Evolutionary conservation across 2,888 invertebrate genomes (phyloP), one percentile per base, ranked within the genome.

Genomic region (Nephrotoma appendiculata): DNA sequence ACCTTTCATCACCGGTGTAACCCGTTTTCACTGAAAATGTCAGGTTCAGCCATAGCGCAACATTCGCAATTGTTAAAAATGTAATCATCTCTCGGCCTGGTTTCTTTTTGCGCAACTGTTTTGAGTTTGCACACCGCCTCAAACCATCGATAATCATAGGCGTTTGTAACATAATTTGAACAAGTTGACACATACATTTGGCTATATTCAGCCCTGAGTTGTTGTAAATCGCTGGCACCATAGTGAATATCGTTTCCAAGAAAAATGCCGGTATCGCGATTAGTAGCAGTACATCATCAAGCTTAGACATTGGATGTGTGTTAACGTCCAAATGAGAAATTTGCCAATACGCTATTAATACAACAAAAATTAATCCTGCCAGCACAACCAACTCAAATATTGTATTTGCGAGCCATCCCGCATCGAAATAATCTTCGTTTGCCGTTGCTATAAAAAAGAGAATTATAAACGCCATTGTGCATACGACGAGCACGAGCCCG

Each of bases 41-140:
- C 90, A 95, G 94, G 89, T 94, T 93, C 86, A 96, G 93, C 96
- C 96, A 96, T 92, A 96, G 93, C 84, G 95, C 95, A 6, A 96
- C 94, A 90, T 96, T 96, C 88, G 94, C 93, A 87, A 96, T 95
- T 41, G 96, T 93, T 71, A 96, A 92, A 91, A 96, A 96, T 89
- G 95, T 96, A 85, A 96, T 93, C 41, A 96, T 91, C 89, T 96
- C 96, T 4, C 96, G 92, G 4, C 96, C 96, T 0, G 96, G 96
- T 90, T 96, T 96, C 87, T 92, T 91, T 84, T 93, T 93, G 9
- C 95, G 93, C 2, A 95, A 92, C 86, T 93, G 92, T 88, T 93
- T 92, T 19, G 92, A 92, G 90, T 95, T 95, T 89, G 95, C 94
- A 90, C 95, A 95, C n/a, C 96, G 93, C n/a, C 95, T 92, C 71